Base-by-base conservation (phyloP, 2,888 invertebrate species). In the Myathropa florea region DNA sequence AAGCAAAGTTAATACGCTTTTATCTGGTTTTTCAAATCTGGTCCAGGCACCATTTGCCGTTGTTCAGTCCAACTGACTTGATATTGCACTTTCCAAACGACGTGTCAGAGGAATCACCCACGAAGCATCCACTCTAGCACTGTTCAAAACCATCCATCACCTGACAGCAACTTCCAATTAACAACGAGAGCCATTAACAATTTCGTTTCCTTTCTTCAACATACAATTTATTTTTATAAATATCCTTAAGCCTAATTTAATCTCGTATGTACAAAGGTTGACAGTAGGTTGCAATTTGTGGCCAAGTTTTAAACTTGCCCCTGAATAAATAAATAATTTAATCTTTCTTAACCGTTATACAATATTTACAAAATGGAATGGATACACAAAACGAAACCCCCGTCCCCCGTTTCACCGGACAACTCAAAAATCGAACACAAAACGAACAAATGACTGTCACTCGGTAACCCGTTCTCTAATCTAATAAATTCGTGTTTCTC, bases 401-500 rank as follows among this genome's bases (percentile, higher is more conserved):
- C 26, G 12, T n/a, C n/a, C n/a, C n/a, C n/a, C n/a, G n/a, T n/a
- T n/a, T n/a, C n/a, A n/a, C n/a, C n/a, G 18, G 26, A 6, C 10
- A 33, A 18, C 63, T 33, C 4, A 26, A 57, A 64, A 53, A 21
- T 24, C 28, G 36, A 7, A 61, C 14, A 61, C 61, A 61, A 57
- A 71, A 9, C 7, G 39, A 60, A 60, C 18, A 21, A 33, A 72
- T 63, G 55, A 55, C 23, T 24, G 23, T 39, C 59, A 55, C 24
- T 46, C 23, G 33, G 18, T 12, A 33, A 21, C n/a, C n/a, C 18
- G 55, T 23, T 64, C 7, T 79, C 73, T 83, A 88, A 63, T 73
- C 88, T 88, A 88, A 88, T 88, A 88, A 88, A 88, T 88, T 88
- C 88, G 88, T 88, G 72, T 85, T 67, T 75, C 63, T 64, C 46